Evolutionary conservation across 1,140 invertebrate species (phyloP).

Genomic region (Mamestra configurata): DNA sequence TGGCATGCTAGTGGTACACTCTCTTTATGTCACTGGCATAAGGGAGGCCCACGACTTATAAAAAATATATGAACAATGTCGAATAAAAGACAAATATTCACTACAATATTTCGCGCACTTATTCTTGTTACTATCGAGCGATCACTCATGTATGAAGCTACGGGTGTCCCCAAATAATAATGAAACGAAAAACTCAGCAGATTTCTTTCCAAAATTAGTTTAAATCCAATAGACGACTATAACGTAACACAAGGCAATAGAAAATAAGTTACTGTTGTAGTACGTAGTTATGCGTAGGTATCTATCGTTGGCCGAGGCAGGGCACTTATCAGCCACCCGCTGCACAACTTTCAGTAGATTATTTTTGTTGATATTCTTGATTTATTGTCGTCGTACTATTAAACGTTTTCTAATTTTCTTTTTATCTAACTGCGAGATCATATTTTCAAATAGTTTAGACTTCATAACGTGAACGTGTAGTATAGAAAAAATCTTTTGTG

Average conservation of each 20-base stretch:
- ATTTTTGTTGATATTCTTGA: slow-evolving; percentile 70
- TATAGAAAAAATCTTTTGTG: not conserved
- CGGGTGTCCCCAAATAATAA: not conserved
- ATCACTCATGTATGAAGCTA: not conserved
- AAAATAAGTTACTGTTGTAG: no score
- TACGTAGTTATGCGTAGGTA: not conserved
- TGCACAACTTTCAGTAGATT: slow-evolving; percentile 73
- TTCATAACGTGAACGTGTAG: not conserved
- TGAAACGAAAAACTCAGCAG: not conserved
- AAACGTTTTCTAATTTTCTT: slow-evolving; percentile 68
- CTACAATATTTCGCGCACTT: slow-evolving; percentile 2
- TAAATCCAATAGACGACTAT: no score
- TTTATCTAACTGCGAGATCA: not conserved
- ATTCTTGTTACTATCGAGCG: not conserved
- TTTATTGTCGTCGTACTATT: slow-evolving; percentile 75
- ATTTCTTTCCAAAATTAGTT: not conserved
- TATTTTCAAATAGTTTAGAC: not conserved
- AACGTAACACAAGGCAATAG: no score
- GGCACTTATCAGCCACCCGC: slow-evolving; percentile 70
- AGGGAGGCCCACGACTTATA: not conserved
- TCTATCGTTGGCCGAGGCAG: not conserved
- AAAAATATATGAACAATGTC: slow-evolving; percentile 16
- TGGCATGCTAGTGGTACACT: slow-evolving; percentile 35
- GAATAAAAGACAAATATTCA: slow-evolving; percentile 29
- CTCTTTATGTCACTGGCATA: slow-evolving; percentile 32